Evolutionary conservation across 2,888 invertebrate species (phyloP), one percentile per base, ranked within the genome.

Genomic region (Augochlorella aurata): DNA sequence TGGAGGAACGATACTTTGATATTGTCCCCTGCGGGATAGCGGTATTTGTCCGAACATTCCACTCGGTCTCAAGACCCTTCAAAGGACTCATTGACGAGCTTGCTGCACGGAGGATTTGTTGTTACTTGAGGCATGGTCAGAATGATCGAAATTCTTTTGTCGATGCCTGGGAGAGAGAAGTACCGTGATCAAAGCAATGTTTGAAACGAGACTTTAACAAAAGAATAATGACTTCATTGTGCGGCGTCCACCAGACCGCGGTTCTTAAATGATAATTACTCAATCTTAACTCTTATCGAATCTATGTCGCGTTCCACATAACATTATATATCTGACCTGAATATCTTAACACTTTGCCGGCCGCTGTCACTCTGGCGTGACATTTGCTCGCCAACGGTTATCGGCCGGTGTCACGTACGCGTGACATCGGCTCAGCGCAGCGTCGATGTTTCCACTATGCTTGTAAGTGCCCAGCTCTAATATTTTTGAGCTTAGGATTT

Each of bases 1-100:
- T 52, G n/a, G 52, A 52, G n/a, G 10, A 21, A 52, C 10, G n/a
- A 52, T 47, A 68, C 63, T 38, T 38, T 52, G 76, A 54, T 16
- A 12, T 21, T 3, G 69, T 1, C 18, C n/a, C 16, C 10, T 29
- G 21, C 16, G 12, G 58, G n/a, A 3, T 7, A 18, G 18, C 12
- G 54, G 8, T 38, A 65, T 65, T 54, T 65, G 69, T 70, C 52
- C 9, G 2, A 52, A 69, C 14, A 63, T 74, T 52, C 74, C 50
- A 3, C 47, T 38, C 47, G 3, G n/a, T 38, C 18, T 14, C 24
- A 7, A 52, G 44, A 52, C 18, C 12, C 45, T 72, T 69, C 52
- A 70, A 66, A 45, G 21, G 29, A 21, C 38, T 70, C 38, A 21
- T 29, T 12, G 61, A 3, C 12, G 61, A 44, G n/a, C 63, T 24